phyloP scores from a whole-genome alignment of 2,888 invertebrate genomes.

The Chloroclysta siterata region DNA sequence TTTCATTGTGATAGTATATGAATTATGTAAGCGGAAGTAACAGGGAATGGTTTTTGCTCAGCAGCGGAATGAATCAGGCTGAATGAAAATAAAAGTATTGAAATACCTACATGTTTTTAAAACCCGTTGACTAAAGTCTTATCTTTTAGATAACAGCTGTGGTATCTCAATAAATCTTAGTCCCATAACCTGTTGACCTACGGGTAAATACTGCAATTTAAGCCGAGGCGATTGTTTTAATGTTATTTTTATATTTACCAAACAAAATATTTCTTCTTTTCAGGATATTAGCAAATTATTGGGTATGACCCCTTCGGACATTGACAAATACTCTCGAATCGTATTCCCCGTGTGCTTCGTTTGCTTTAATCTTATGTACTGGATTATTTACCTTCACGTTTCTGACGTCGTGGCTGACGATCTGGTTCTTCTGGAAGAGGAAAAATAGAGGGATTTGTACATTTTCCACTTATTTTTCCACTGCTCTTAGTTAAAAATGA shows the following conservation, averaged over 20 bases:
- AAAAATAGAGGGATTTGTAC: slow-evolving; percentile 77
- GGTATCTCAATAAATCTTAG: too few species aligned
- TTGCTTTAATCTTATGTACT: slow-evolving; percentile 99
- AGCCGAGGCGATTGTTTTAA: not conserved
- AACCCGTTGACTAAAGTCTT: too few species aligned
- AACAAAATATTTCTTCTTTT: slow-evolving; percentile 38
- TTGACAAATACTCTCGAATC: slow-evolving; percentile 99
- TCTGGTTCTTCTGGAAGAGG: slow-evolving; percentile 92
- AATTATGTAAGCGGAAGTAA: too few species aligned
- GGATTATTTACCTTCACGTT: slow-evolving; percentile 98
- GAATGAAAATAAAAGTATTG: too few species aligned
- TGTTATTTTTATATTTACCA: not conserved
- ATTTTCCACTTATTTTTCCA: slow-evolving; percentile 74
- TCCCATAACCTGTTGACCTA: not conserved
- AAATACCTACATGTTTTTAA: too few species aligned
- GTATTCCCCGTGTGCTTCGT: slow-evolving; percentile 99
- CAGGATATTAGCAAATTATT: slow-evolving; percentile 95
- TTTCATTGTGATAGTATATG: too few species aligned
- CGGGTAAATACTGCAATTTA: not conserved
- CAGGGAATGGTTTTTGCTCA: too few species aligned
- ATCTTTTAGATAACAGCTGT: too few species aligned
- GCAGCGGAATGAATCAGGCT: too few species aligned
- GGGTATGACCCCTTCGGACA: slow-evolving; percentile 98
- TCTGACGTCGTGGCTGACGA: slow-evolving; percentile 98
- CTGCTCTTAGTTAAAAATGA: slow-evolving; percentile 51